A percentile compares a stretch with the other conserved stretches of the same genome.
Evolutionary conservation across 2,113 vertebrate genomes (phyloP).

Genomic region (Synodontis membranacea): DNA sequence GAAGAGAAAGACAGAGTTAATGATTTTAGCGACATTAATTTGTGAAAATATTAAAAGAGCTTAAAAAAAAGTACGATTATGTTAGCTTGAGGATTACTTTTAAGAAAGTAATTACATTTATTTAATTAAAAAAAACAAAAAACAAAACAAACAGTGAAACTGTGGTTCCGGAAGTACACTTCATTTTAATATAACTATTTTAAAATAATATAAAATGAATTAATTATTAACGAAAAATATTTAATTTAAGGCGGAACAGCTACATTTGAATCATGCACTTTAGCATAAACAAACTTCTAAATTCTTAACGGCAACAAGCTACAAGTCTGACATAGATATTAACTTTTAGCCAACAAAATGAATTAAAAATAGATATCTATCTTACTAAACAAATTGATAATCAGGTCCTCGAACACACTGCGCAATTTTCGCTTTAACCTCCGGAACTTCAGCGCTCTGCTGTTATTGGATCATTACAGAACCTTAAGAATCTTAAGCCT

Average conservation of each 20-base stretch:
- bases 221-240: neutral
- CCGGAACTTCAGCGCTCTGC: neutral
- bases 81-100: neutral
- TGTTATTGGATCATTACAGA: neutral
- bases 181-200: neutral
- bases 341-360: neutral
- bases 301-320: neutral
- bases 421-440: too few relatives aligned
- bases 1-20: constrained; percentile 46
- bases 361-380: neutral
- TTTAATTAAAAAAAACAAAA: too few relatives aligned
- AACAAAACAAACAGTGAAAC: neutral
- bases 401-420: too few relatives aligned
- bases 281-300: neutral
- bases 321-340: neutral
- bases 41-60: constrained; percentile 10
- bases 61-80: constrained; percentile 6
- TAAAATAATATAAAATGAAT: neutral
- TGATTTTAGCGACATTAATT: constrained; percentile 11
- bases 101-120: too few relatives aligned
- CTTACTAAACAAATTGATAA: neutral
- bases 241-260: neutral
- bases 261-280: neutral
- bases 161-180: neutral
- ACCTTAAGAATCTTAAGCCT: constrained; percentile 38